A percentile compares a stretch with the other conserved stretches of the same genome.
Evolutionary conservation across 1,140 invertebrate species (phyloP).

Genomic region (Saccostrea cuccullata): DNA sequence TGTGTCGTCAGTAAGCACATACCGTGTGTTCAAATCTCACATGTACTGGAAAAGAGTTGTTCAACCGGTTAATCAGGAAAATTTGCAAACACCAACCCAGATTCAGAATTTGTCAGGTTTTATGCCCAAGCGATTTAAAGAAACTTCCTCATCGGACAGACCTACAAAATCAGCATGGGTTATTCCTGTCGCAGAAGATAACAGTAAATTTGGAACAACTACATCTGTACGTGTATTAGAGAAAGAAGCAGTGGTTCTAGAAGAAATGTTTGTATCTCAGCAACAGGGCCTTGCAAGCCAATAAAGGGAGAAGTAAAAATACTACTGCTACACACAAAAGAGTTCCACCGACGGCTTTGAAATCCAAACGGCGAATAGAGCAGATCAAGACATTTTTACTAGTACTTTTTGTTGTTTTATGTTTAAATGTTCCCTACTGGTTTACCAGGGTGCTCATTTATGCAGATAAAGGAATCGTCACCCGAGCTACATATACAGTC

Average conservation of each 20-base stretch:
- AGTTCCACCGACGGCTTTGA: too few relatives aligned
- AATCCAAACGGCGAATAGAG: too few relatives aligned
- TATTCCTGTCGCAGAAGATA: background rate
- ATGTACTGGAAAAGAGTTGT: background rate
- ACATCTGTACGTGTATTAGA: background rate
- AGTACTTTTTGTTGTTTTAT: too few relatives aligned
- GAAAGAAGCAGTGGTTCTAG: background rate
- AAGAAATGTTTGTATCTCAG: background rate
- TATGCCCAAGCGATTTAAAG: background rate
- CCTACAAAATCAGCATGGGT: background rate
- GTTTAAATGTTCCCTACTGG: too few relatives aligned
- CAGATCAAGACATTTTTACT: too few relatives aligned
- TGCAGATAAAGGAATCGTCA: too few relatives aligned
- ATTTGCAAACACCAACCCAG: background rate
- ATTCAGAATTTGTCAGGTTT: background rate
- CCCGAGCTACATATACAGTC: too few relatives aligned
- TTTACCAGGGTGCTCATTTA: too few relatives aligned
- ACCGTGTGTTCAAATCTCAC: background rate
- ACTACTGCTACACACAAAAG: too few relatives aligned
- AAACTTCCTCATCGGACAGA: background rate
- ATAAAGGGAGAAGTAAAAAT: background rate
- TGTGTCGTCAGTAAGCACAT: too few relatives aligned
- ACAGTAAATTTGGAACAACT: too few relatives aligned
- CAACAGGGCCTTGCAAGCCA: background rate
- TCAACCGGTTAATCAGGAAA: background rate